Evolutionary conservation across 2,113 vertebrate genomes (phyloP).

Genomic region (Mus pahari): DNA sequence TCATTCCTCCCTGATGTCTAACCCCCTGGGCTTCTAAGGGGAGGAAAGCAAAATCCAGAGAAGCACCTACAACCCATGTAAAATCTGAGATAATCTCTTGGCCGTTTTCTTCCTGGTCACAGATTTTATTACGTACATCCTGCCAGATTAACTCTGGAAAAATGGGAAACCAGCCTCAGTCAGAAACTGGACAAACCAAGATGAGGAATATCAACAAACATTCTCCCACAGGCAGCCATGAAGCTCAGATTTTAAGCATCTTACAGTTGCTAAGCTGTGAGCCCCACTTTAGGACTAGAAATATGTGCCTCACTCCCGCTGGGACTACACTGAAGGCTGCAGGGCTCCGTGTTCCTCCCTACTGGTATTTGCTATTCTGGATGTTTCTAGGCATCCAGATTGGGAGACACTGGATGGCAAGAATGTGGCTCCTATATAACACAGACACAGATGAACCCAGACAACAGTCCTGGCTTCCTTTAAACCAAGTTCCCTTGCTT

Average conservation of each 20-base stretch:
- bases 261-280: neutral
- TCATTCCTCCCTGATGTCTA: conserved; percentile 1
- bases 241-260: neutral
- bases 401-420: neutral
- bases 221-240: neutral
- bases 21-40: neutral
- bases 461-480: conserved; percentile 28
- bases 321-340: neutral
- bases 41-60: neutral
- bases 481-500: neutral
- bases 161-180: conserved; percentile 31
- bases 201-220: neutral
- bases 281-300: neutral
- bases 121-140: conserved; percentile 23
- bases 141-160: conserved; percentile 55
- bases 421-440: neutral
- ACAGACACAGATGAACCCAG: neutral
- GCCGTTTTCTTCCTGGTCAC: conserved; percentile 57
- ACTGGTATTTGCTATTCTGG: neutral
- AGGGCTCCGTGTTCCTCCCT: rapidly evolving
- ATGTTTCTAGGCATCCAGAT: neutral
- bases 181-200: conserved; percentile 8
- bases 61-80: neutral
- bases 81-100: conserved; percentile 27
- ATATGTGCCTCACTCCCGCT: neutral